Base-by-base conservation (phyloP, 2,888 invertebrate species). In the Nomada goodeniana region DNA sequence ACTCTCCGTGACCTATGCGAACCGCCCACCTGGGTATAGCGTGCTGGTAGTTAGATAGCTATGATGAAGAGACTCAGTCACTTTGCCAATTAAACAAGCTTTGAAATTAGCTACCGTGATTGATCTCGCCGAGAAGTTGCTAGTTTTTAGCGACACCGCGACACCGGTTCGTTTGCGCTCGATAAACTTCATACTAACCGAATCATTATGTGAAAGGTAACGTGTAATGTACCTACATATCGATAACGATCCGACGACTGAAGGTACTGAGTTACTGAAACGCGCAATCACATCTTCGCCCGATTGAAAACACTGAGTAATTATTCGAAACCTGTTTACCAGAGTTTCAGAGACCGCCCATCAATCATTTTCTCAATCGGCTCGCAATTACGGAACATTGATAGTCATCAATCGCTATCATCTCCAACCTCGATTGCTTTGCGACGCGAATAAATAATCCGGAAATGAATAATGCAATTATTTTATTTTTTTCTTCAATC, bases 31-130 rank as follows among this genome's bases (percentile, higher is more conserved):
- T 79, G 81, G 74, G 76, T 77, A 85, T 85, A 85, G 82, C 82
- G 79, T 80, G 80, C 63, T 23, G 36, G 7, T n/a, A 26, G 36
- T 36, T 29, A 76, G 78, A 76, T 75, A 78, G 72, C 80, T 70
- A 76, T 60, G 76, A 71, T 73, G 71, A 72, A 83, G 69, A 68
- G 71, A 63, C 61, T n/a, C 47, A 73, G 79, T 81, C 83, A 78
- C 81, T 83, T 82, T 83, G 65, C 82, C 83, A 82, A 85, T 83
- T 85, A 87, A 75, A 68, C 64, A 47, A 84, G 79, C 76, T 83
- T 85, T 71, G 47, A 70, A 81, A 80, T 81, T 81, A 52, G 67
- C 55, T 29, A 65, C 76, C 59, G 60, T 68, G 76, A 83, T 74
- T 60, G 83, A 87, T 73, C 79, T 68, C 70, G 70, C 75, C 26